Conservation (phyloP, 2,797 vertebrate species). For the Adelosebastes latens region DNA sequence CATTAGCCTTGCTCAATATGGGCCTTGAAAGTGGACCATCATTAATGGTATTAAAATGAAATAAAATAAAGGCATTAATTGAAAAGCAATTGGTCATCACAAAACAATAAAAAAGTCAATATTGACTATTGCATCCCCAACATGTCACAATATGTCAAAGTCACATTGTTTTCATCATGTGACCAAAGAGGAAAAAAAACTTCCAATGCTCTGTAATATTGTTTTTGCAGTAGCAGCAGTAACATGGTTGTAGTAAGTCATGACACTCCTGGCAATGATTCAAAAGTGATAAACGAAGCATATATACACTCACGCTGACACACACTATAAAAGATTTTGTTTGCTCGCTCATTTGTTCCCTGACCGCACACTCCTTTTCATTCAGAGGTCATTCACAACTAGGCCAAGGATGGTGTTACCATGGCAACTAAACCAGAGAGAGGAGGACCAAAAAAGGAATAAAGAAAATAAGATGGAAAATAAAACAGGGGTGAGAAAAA, state of each 20-base stretch:
- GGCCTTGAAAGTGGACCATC: background rate
- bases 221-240: background rate
- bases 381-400: slow-evolving; percentile 77
- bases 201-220: background rate
- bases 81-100: background rate
- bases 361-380: slow-evolving; percentile 56
- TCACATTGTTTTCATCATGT: background rate
- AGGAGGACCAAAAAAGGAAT: slow-evolving; percentile 55
- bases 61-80: background rate
- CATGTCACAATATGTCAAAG: background rate
- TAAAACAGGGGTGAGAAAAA: slow-evolving; percentile 8
- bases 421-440: slow-evolving; percentile 73
- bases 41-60: background rate
- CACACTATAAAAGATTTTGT: slow-evolving; percentile 34
- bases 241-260: background rate
- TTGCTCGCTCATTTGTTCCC: slow-evolving; percentile 45
- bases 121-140: background rate
- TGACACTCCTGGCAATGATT: slow-evolving; percentile 5
- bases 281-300: slow-evolving; percentile 13
- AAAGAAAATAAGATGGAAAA: slow-evolving; percentile 2
- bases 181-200: background rate
- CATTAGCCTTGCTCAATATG: background rate
- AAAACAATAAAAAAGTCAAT: background rate
- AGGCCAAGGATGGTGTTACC: slow-evolving; percentile 77
- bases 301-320: slow-evolving; percentile 2